phyloP scores from a whole-genome alignment of 2,888 invertebrate genomes.

The Monopis laevigella region DNA sequence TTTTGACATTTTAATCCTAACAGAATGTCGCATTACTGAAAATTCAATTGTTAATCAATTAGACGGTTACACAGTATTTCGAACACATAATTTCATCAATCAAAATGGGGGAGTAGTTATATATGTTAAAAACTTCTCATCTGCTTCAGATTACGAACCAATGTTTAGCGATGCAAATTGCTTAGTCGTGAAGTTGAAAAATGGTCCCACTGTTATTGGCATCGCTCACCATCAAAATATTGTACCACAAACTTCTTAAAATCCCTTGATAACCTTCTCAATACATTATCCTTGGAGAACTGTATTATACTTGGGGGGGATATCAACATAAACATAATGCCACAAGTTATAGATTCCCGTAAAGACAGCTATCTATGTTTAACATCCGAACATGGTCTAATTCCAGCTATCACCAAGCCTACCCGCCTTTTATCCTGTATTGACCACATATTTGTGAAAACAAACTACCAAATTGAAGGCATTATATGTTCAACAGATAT shows the following conservation, averaged over 20 bases:
- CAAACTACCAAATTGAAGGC: background rate
- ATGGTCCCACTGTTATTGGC: slow-evolving; percentile 10
- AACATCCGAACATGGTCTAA: background rate
- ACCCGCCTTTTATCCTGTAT: background rate
- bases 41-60: slow-evolving; percentile 13
- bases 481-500: background rate
- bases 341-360: background rate
- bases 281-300: background rate
- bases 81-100: slow-evolving; percentile 14
- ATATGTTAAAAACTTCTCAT: slow-evolving; percentile 13
- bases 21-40: slow-evolving; percentile 17
- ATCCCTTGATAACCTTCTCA: slow-evolving; percentile 9
- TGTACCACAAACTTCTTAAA: slow-evolving; percentile 12
- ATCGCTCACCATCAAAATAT: slow-evolving; percentile 16
- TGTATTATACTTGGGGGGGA: background rate
- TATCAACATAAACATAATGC: slow-evolving; percentile 2
- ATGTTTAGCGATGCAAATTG: slow-evolving; percentile 15
- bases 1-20: slow-evolving; percentile 17
- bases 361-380: background rate
- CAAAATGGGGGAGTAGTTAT: slow-evolving; percentile 17
- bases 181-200: slow-evolving; percentile 8
- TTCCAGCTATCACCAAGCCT: background rate
- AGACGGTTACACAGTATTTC: slow-evolving; percentile 8
- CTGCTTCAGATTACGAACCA: slow-evolving; percentile 15
- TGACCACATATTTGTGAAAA: background rate